Evolutionary conservation across 2,888 invertebrate genomes (phyloP).

Genomic region (Aethes cnicana): DNA sequence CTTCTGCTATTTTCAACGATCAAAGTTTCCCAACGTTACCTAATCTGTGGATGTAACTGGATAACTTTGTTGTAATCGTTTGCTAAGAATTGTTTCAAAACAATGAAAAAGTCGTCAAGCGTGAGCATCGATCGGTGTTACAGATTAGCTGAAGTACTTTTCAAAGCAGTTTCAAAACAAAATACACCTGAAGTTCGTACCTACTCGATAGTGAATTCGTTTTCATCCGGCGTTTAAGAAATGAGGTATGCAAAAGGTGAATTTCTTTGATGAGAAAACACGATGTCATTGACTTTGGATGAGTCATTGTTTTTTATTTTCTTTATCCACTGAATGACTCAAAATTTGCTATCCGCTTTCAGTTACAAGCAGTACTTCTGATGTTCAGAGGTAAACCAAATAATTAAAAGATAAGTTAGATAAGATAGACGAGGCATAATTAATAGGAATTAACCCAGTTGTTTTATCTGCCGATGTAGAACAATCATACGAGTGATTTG

Average conservation of each 20-base stretch:
- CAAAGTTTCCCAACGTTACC: slow-evolving; percentile 29
- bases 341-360: no score
- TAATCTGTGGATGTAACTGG: slow-evolving; percentile 30
- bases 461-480: neutral
- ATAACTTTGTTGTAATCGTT: slow-evolving; percentile 32
- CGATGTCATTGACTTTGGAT: no score
- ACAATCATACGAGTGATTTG: neutral
- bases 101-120: slow-evolving; percentile 34
- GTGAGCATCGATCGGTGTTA: slow-evolving; percentile 31
- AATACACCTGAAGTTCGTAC: neutral
- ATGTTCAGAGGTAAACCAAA: no score
- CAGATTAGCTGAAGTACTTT: slow-evolving; percentile 25
- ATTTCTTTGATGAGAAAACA: no score
- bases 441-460: neutral
- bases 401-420: neutral
- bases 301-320: no score
- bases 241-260: no score
- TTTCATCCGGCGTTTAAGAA: neutral
- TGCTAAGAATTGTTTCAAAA: slow-evolving; percentile 36
- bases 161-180: slow-evolving; percentile 14
- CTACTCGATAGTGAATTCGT: neutral
- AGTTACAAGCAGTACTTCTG: no score
- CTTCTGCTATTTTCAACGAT: slow-evolving; percentile 9
- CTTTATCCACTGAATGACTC: no score
- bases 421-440: neutral